Conservation (phyloP, 1,140 invertebrate species). For the Gonioctena quinquepunctata region DNA sequence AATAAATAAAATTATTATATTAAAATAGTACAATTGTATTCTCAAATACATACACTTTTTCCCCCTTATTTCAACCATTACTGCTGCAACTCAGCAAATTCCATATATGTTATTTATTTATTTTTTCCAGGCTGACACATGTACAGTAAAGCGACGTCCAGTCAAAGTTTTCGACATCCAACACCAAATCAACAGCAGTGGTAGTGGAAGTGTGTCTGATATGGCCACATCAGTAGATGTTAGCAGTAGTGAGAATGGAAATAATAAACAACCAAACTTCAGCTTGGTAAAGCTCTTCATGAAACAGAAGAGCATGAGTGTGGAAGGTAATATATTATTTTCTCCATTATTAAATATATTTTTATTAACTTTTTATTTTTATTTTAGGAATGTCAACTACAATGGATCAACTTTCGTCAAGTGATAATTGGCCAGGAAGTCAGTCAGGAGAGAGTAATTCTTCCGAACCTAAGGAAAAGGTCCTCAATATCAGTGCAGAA, state of each 20-base stretch:
- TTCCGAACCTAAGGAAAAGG: constrained; percentile 38
- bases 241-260: constrained; percentile 50
- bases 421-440: constrained; percentile 59
- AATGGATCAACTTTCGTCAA: constrained; percentile 66
- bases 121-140: constrained; percentile 59
- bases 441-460: constrained; percentile 55
- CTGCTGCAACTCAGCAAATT: no score
- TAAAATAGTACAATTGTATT: no score
- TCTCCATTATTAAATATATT: not conserved
- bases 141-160: constrained; percentile 58
- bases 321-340: constrained; percentile 63
- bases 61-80: no score
- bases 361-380: not conserved
- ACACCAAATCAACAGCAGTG: constrained; percentile 56
- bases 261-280: constrained; percentile 66
- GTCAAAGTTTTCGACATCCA: constrained; percentile 71
- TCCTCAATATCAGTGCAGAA: constrained; percentile 29
- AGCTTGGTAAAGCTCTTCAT: constrained; percentile 88
- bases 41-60: no score
- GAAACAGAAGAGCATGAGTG: constrained; percentile 83
- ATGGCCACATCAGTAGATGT: constrained; percentile 60
- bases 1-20: not conserved
- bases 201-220: constrained; percentile 60
- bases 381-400: constrained; percentile 59
- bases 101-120: no score